phyloP scores from a whole-genome alignment of 2,888 invertebrate genomes.

The Apodemia zela region DNA sequence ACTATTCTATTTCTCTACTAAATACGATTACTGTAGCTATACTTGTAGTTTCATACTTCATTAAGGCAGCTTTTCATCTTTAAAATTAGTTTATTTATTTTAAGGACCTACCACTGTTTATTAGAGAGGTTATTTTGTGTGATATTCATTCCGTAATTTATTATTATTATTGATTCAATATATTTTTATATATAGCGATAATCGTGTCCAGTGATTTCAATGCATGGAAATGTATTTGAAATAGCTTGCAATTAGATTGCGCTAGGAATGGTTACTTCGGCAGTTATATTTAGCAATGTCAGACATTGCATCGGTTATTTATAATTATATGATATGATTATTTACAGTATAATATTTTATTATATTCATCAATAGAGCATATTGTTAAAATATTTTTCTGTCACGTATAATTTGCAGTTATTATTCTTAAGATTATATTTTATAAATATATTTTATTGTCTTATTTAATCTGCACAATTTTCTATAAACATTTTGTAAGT shows the following conservation, averaged over 20 bases:
- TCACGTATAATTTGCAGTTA: constrained; percentile 72
- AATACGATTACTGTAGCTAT: constrained; percentile 61
- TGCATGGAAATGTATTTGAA: constrained; percentile 31
- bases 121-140: constrained; percentile 72
- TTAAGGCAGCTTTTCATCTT: constrained; percentile 30
- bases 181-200: constrained; percentile 54
- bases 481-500: constrained; percentile 71
- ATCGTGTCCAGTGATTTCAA: constrained; percentile 54
- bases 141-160: constrained; percentile 71
- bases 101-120: constrained; percentile 27
- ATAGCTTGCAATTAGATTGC: constrained; percentile 75
- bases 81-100: constrained; percentile 19
- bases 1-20: constrained; percentile 76
- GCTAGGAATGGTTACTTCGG: constrained; percentile 60
- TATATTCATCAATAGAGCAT: constrained; percentile 51
- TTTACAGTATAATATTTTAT: constrained; percentile 34
- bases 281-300: constrained; percentile 54
- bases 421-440: constrained; percentile 68
- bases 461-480: constrained; percentile 76
- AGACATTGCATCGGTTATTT: constrained; percentile 62
- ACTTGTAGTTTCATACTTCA: constrained; percentile 31
- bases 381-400: constrained; percentile 58
- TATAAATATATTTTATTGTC: constrained; percentile 75
- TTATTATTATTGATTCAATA: constrained; percentile 52
- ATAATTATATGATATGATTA: constrained; percentile 37